Evolutionary conservation across 1,140 invertebrate genomes (phyloP), one percentile per base, ranked within the genome.

Genomic region (Aporrectodea caliginosa): DNA sequence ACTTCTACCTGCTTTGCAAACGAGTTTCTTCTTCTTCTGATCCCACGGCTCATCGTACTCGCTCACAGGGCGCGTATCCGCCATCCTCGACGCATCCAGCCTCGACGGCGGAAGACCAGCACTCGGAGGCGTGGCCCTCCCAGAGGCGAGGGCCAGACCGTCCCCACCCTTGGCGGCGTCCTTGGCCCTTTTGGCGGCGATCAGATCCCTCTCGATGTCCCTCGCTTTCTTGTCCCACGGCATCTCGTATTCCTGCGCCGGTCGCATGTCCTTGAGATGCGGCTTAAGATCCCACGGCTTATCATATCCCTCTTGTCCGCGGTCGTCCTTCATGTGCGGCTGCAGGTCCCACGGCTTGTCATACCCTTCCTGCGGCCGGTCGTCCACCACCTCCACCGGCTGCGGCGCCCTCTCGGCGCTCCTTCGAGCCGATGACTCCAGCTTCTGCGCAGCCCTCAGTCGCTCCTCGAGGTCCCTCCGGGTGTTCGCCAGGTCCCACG

Each of bases 41-140:
- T 80, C 79, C 79, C 79, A 80, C 12, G 79, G 79, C 33, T 80
- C 79, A 58, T 80, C 79, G 34, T 80, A 80, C 30, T 80, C 79
- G n/a, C 76, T 74, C 35, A 16, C 33, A 22, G 74, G 58, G 27
- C 75, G 33, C 29, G 75, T 76, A 58, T 76, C 75, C 16, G 29
- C 35, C 29, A 35, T n/a, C 35, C 43, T 76, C 29, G 35, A 58
- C 6, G 22, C 22, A 22, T 58, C 43, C 22, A 22, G 43, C 43
- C 43, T 58, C 43, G 43, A 12, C 43, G 6, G 43, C 43, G 6
- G 43, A 6, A 58, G 43, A 12, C 43, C 43, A 12, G 43, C 43
- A 58, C 43, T 58, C 43, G 43, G 43, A 6, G 43, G 6, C 6
- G 43, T 22, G 6, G 43, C 43, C 43, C 6, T 12, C 6, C 43